Evolutionary conservation across 2,113 vertebrate species (phyloP).

Genomic region (Coturnix japonica): DNA sequence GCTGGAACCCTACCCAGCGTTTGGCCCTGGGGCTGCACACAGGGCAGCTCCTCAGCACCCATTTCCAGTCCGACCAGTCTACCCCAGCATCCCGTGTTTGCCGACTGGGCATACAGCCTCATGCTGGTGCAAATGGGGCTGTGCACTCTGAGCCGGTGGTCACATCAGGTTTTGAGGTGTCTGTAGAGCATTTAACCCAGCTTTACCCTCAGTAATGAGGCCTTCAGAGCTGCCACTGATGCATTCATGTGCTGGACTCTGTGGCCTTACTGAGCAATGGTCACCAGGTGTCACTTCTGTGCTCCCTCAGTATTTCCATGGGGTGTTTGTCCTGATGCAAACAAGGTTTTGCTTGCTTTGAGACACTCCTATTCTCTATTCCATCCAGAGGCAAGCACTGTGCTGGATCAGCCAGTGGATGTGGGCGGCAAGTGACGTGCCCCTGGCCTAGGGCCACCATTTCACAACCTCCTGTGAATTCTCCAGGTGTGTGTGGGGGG

Average conservation of each 20-base stretch:
- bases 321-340: neutral
- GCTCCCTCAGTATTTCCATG: neutral
- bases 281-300: neutral
- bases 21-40: neutral
- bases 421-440: neutral
- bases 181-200: neutral
- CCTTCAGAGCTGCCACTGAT: neutral
- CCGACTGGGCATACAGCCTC: neutral
- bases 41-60: accelerated
- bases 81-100: neutral
- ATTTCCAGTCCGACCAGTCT: slow-evolving; percentile 8
- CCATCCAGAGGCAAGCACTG: neutral
- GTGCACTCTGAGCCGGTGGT: neutral
- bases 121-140: neutral
- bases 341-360: neutral
- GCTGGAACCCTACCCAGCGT: neutral
- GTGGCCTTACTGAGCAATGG: neutral
- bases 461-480: slow-evolving; percentile 10
- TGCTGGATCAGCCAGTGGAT: neutral
- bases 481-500: neutral
- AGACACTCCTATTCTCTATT: neutral
- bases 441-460: neutral
- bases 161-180: neutral
- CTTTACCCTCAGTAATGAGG: neutral
- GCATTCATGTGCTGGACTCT: accelerated